A percentile compares a stretch with the other conserved stretches of the same genome.
Conservation (phyloP, 2,888 invertebrate genomes). For the Gisinianus flammeolus region DNA sequence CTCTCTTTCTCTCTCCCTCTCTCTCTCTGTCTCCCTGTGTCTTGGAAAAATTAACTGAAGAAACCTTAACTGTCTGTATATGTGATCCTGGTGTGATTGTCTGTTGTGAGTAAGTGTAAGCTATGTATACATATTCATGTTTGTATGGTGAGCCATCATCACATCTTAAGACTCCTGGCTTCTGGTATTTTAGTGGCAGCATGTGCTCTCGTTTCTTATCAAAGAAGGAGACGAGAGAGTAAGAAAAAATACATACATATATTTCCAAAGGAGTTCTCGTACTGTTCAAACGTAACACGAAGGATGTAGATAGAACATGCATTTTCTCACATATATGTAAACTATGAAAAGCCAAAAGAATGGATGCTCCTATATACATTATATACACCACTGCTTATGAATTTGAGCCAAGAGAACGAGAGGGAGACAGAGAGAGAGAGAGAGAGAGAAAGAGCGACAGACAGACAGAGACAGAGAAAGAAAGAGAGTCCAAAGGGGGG, state of each 20-base stretch:
- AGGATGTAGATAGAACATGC: conserved; percentile 1
- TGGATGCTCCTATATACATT: neutral
- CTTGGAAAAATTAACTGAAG: conserved; percentile 15
- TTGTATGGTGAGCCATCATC: conserved; percentile 44
- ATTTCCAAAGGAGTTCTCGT: neutral
- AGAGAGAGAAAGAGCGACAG: conserved; percentile 13
- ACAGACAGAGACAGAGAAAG: neutral
- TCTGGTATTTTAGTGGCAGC: conserved; percentile 43
- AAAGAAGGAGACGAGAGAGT: neutral
- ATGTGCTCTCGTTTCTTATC: conserved; percentile 39
- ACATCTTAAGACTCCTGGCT: conserved; percentile 36
- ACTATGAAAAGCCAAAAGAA: neutral
- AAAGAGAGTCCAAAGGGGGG: conserved; percentile 10
- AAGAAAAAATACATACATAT: conserved; percentile 13
- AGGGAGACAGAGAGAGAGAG: conserved; percentile 15
- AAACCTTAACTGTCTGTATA: conserved; percentile 18
- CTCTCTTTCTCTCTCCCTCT: neutral
- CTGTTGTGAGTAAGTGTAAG: neutral
- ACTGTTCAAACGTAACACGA: neutral
- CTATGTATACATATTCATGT: conserved; percentile 19
- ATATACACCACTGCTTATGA: neutral
- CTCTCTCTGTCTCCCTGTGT: neutral
- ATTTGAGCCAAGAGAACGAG: conserved; percentile 18
- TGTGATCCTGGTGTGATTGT: conserved; percentile 28
- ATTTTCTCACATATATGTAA: neutral